These are phyloP conservation scores for Eudemis profundana DNA, from an alignment of 2,888 invertebrate species.

Conservation along the genomic window DNA sequence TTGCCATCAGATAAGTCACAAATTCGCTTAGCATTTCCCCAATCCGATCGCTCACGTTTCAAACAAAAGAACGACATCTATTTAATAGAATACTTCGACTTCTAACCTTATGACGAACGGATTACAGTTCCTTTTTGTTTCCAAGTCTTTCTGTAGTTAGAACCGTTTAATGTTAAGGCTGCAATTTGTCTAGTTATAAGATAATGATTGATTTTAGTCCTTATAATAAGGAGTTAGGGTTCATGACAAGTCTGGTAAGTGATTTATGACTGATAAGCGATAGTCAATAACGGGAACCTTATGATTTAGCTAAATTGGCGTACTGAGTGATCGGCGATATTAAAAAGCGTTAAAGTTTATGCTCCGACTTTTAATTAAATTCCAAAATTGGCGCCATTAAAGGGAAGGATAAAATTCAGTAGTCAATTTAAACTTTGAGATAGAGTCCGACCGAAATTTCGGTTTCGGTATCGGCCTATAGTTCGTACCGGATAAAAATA, in stretches of 20 bases:
- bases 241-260: background rate
- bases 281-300: conserved; percentile 14
- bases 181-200: conserved; percentile 18
- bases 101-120: background rate
- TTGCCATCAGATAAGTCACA: background rate
- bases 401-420: too few relatives aligned
- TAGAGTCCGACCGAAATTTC: too few relatives aligned
- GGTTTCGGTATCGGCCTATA: too few relatives aligned
- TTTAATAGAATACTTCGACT: background rate
- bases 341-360: too few relatives aligned
- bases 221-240: conserved; percentile 14
- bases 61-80: background rate
- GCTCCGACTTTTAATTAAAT: too few relatives aligned
- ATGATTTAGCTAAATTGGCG: conserved; percentile 12
- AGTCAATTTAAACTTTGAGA: too few relatives aligned
- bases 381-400: too few relatives aligned
- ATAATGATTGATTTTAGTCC: conserved; percentile 16
- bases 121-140: background rate
- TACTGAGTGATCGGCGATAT: conserved; percentile 13
- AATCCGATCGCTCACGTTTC: background rate
- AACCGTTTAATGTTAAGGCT: background rate
- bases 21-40: background rate
- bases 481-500: too few relatives aligned
- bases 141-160: background rate
- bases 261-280: conserved; percentile 24